Evolutionary conservation across 2,113 vertebrate species (phyloP).

Genomic region (Nibea coibor): DNA sequence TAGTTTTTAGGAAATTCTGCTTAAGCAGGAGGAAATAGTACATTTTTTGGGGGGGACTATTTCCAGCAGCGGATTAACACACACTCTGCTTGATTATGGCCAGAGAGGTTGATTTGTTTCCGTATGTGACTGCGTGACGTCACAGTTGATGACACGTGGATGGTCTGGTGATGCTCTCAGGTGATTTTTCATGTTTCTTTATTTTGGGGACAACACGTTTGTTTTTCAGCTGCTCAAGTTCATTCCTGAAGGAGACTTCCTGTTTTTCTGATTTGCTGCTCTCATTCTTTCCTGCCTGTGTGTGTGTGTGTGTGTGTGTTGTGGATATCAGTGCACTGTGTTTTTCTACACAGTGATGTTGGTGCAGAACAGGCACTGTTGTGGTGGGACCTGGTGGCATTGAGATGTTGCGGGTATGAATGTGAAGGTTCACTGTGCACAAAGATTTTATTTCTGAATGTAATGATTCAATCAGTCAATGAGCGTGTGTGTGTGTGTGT

Average conservation of each 20-base stretch:
- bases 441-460: neutral
- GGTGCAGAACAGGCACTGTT: conserved; percentile 19
- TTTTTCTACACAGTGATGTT: neutral
- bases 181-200: conserved; percentile 14
- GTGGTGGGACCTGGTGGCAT: conserved; percentile 1
- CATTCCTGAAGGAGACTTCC: conserved; percentile 67
- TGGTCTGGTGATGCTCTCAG: too few relatives aligned
- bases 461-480: neutral
- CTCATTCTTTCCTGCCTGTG: conserved; percentile 63
- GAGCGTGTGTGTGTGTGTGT: neutral
- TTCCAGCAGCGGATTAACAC: neutral
- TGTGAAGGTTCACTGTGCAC: neutral
- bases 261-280: conserved; percentile 66
- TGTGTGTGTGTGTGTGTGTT: conserved; percentile 21
- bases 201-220: conserved; percentile 25
- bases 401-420: neutral
- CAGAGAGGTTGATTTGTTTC: neutral
- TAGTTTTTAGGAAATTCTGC: neutral
- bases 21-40: neutral
- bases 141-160: neutral
- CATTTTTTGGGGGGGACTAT: neutral
- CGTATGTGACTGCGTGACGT: neutral
- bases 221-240: conserved; percentile 47
- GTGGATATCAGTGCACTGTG: conserved; percentile 30
- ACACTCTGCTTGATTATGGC: neutral